Evolutionary conservation across 37 sponge, comb jelly and placozoan genomes (phyloP), one percentile per base, ranked within the genome.

Genomic region (Amphimedon queenslandica): DNA sequence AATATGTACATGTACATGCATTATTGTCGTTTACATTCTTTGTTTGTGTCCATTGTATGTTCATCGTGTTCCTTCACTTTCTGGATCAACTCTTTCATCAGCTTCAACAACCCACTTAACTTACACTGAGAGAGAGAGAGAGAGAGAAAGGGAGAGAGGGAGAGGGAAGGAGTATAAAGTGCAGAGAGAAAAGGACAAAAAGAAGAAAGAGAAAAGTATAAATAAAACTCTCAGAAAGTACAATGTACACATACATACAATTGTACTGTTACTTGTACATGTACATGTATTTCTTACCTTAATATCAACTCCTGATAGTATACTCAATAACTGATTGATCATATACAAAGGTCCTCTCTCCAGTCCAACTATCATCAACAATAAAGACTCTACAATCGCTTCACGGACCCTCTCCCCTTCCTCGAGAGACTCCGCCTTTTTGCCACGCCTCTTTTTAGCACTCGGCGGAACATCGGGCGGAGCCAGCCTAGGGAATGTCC

Each of bases 291-390:
- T 2, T 34, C 75, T 47, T 25, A 83, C 83, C 73, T 74, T 31
- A 6, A 60, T 25, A 58, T 80, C 80, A 11, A 79, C 76, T 0
- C 43, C 36, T 3, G n/a, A 43, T 6, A 86, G 57, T 3, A 70
- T 58, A 21, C 34, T 57, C 33, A 86, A 61, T 29, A 86, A 43
- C 30, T 35, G 38, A 11, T 4, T 6, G 41, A 77, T 78, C 5
- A 86, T 39, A 35, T 79, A 60, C 1, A 42, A 20, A 13, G 86
- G 86, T 25, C 70, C 38, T 1, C 55, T 47, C 13, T 47, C 74
- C 53, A 84, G 4, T 0, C 8, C 56, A 3, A 77, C 74, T 5
- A 78, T 47, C 29, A 77, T 70, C 21, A 37, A 40, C 40, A 86
- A 0, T 39, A 86, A n/a, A 47, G 70, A 24, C 13, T 73, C 75